Evolutionary conservation across 2,113 vertebrate genomes (phyloP), one percentile per base, ranked within the genome.

Genomic region (Theristicus caerulescens): DNA sequence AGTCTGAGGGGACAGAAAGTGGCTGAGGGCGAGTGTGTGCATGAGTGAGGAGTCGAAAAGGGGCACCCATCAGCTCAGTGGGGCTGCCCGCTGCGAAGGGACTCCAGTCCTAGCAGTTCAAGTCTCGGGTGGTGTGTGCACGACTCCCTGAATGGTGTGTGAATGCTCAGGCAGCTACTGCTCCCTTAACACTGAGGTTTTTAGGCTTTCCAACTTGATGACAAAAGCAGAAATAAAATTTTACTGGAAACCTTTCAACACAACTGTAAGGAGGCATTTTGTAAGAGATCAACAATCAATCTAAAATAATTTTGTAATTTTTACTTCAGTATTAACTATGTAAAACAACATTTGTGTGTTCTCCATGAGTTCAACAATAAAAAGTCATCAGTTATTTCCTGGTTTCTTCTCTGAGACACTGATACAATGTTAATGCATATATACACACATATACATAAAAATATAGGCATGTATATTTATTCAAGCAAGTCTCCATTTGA

Each of bases 401-500:
- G 15, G 13, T 71, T 84, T 93, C 36, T 65, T 67, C 38, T 40
- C 19, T 24, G 31, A 72, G 34, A 52, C 18, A 38, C 7, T 34
- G 13, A 82, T 38, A 90, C 6, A 66, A 31, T 42, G n/a, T 24
- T 61, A 94, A 13, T 9, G 2, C 24, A 71, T 20, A 40, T 0
- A 58, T 3, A 54, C 7, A 65, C 9, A 57, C 4, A 40, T 1
- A 27, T 5, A 31, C 4, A 32, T 14, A 59, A 36, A 73, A 55
- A 58, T 11, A 51, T 1, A 38, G 13, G 20, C 13, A 54, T 0
- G 0, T 47, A 11, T 44, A 36, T 80, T 81, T 71, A 59, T 76
- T 86, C 38, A 46, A 81, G 13, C 18, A 70, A 62, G 40, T 69
- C 57, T 82, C 36, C 22, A 49, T 57, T n/a, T 71, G 49, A 95